Conservation (phyloP, 2,888 invertebrate species). For the Hirtodrosophila confusa region DNA sequence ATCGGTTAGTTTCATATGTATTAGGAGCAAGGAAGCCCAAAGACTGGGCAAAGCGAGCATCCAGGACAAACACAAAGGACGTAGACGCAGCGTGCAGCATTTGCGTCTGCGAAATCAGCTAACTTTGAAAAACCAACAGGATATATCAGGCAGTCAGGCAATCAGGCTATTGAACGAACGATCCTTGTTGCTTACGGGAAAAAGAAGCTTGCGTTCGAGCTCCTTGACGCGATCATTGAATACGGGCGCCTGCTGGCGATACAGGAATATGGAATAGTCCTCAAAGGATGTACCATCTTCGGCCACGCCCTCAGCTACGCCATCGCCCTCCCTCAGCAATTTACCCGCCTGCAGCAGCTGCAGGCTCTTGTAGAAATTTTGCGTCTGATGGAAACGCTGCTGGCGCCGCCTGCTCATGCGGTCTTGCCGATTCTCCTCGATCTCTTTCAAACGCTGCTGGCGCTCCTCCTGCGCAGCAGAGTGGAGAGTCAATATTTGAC, state of each 20-base stretch:
- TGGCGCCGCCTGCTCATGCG: constrained; percentile 88
- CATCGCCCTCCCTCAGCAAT: constrained; percentile 85
- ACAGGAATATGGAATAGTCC: constrained; percentile 93
- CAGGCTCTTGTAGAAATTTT: constrained; percentile 93
- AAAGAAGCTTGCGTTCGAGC: constrained; percentile 90
- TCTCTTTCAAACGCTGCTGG: constrained; percentile 90
- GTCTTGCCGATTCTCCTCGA: constrained; percentile 88
- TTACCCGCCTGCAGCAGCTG: constrained; percentile 93
- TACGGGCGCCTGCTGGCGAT: constrained; percentile 92
- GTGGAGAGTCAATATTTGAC: constrained; percentile 45
- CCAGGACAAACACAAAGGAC: constrained; percentile 15
- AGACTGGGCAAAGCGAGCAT: constrained; percentile 15
- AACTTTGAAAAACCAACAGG: constrained; percentile 36
- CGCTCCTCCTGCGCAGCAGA: constrained; percentile 87
- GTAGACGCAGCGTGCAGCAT: constrained; percentile 43
- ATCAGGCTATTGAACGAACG: constrained; percentile 42
- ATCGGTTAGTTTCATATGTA: constrained; percentile 19
- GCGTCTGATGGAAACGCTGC: constrained; percentile 90
- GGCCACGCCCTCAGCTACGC: constrained; percentile 80
- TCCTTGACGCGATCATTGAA: constrained; percentile 94
- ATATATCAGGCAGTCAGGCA: not conserved
- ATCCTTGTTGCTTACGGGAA: constrained; percentile 87
- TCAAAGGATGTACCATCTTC: constrained; percentile 88
- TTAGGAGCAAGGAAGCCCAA: constrained; percentile 7
- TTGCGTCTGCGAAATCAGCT: constrained; percentile 21